phyloP scores from a whole-genome alignment of 2,113 vertebrate genomes.

The Isichthys henryi region DNA sequence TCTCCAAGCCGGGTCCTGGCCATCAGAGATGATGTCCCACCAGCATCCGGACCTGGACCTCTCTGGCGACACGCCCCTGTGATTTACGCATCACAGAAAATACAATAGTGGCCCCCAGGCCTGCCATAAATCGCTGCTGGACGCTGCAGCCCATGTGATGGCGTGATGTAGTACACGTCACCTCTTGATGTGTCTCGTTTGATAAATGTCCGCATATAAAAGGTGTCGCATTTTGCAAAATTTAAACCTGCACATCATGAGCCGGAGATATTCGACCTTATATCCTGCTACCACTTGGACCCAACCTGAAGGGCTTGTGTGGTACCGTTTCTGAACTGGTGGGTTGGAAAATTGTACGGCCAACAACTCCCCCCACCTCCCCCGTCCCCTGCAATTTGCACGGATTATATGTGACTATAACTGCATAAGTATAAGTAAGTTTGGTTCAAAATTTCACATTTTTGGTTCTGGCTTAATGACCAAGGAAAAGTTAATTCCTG shows the following conservation, averaged over 20 bases:
- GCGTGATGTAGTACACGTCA: slow-evolving; percentile 1
- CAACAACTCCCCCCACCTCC: not conserved
- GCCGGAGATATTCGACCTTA: not conserved
- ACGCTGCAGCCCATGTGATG: not conserved
- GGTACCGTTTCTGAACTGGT: not conserved
- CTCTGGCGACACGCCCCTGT: not conserved
- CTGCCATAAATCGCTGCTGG: slow-evolving; percentile 6
- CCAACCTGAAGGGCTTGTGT: not conserved
- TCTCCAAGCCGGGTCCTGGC: not conserved
- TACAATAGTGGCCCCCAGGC: not conserved
- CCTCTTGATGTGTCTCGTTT: not conserved
- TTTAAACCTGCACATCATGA: not conserved
- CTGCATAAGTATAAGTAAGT: not conserved
- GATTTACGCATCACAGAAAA: not conserved
- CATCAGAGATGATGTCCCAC: too few species aligned
- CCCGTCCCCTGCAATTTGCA: not conserved
- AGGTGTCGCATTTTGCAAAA: not conserved
- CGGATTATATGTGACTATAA: not conserved
- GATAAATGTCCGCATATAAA: not conserved
- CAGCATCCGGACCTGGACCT: not conserved
- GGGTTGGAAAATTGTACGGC: not conserved
- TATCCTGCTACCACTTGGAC: not conserved
- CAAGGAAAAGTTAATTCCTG: not conserved
- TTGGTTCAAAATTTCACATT: not conserved
- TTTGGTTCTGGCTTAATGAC: not conserved